Percentiles rank a stretch among this genome's conserved stretches.
Evolutionary conservation across 2,888 invertebrate genomes (phyloP).

Genomic region (Rhodophaea formosa): DNA sequence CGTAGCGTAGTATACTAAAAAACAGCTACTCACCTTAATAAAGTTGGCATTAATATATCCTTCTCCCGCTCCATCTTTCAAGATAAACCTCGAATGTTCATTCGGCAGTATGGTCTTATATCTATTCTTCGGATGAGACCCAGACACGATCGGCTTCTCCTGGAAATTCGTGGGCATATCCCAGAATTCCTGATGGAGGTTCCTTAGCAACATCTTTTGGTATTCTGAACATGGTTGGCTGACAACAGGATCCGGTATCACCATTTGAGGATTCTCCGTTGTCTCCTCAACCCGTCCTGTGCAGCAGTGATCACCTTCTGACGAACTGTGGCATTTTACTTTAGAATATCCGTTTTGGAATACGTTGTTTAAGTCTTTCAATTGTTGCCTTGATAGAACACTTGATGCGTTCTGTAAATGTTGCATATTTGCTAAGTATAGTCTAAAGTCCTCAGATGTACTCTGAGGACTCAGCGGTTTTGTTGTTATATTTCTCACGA

Average conservation of each 20-base stretch:
- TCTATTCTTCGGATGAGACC: conserved; percentile 93
- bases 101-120: conserved; percentile 95
- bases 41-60: conserved; percentile 97
- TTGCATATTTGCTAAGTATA: conserved; percentile 87
- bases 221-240: conserved; percentile 81
- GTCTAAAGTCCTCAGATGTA: conserved; percentile 85
- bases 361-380: conserved; percentile 80
- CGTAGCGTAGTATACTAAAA: too few relatives aligned
- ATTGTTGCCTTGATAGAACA: conserved; percentile 81
- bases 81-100: conserved; percentile 90
- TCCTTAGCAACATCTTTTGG: conserved; percentile 82
- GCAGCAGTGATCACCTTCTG: conserved; percentile 61
- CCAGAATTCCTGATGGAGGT: conserved; percentile 93
- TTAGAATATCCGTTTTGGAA: conserved; percentile 80
- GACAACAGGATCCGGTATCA: conserved; percentile 54
- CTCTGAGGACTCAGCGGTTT: conserved; percentile 84
- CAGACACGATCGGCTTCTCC: conserved; percentile 93
- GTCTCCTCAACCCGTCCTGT: conserved; percentile 55
- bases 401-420: conserved; percentile 87
- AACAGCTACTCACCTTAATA: conserved; percentile 85
- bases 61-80: conserved; percentile 82
- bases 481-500: conserved; percentile 81
- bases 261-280: conserved; percentile 63
- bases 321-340: conserved; percentile 57
- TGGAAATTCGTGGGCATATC: conserved; percentile 96